Evolutionary conservation across 2,888 invertebrate genomes (phyloP), one percentile per base, ranked within the genome.

Genomic region (Euphydryas editha): DNA sequence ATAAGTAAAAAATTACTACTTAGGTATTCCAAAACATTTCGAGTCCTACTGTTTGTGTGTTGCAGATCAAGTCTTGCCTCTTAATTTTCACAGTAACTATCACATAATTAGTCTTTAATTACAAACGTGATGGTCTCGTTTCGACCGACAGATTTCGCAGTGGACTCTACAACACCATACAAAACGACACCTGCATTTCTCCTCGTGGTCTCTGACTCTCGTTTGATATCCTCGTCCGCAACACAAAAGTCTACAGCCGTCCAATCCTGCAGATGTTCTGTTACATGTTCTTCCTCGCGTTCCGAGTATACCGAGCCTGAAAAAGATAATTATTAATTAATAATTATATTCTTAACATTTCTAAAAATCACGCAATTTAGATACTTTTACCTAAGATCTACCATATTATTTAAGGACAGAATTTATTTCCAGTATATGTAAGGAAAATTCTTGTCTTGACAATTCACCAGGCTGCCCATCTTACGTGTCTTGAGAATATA

Each of bases 141-240:
- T 95, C 78, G 95, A 95, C 73, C 95, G 94, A 86, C 98, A 98
- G 71, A 95, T 94, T 81, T 97, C 96, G 89, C 98, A 98, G 77
- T 96, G 95, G 2, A 98, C 98, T 73, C 95, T 94, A 88, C 98
- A 98, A 89, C 98, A 98, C 98, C 98, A 98, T 68, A 97, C 96
- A 84, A 98, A 98, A 75, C 95, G 95, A 85, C 98, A 98, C 80
- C 96, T 95, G 88, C 98, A 98, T 85, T 98, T 97, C 82, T 97
- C 97, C 78, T 95, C 95, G 68, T 97, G 96, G 77, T 97, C 96
- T 44, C 95, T 93, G 2, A 97, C 95, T 64, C 96, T 90, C 6
- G 97, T 98, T 82, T 97, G 97, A 87, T 97, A 97, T 13, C 98
- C 98, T 65, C 98, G 94, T 0, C 97, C 98, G 84, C 98, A 98